Evolutionary conservation across 1,140 invertebrate species (phyloP), one percentile per base, ranked within the genome.

Genomic region (Liolophura sinensis): DNA sequence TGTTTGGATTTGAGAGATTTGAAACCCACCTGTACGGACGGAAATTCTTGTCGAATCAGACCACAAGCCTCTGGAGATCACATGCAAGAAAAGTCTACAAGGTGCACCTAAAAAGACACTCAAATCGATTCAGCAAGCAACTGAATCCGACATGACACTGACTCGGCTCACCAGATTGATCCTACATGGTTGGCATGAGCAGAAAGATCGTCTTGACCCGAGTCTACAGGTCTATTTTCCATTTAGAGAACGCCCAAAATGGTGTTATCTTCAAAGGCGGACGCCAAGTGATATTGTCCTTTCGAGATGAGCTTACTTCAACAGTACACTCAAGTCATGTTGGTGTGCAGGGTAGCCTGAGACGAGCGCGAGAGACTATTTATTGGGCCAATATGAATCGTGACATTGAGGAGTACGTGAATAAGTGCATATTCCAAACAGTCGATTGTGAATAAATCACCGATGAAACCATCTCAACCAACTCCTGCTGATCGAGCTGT

Each of bases 1-100:
- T 77, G 0, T 82, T 77, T 74, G 78, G 78, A 15, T 58, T 62
- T 54, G 64, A 82, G 25, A 79, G 80, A 58, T 87, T 85, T 78
- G 46, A 74, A 5, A 58, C 54, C 11, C 70, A 71, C 24, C 52
- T 58, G 16, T 74, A 67, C 58, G 69, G 72, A 47, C 62, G 60
- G 49, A 12, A 67, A 18, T 48, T 69, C 22, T 15, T 16, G 58
- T 68, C 0, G 49, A 64, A 20, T 64, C 62, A 1, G 68, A 70
- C 67, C 67, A 71, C 54, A 67, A 71, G 52, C 66, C 62, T 5
- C 51, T 74, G 27, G 63, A 64, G 25, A 20, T 47, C 15, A 75
- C 72, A 0, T 56, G 56, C 16, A 65, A 59, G 59, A 73, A 69
- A 64, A 59, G 62, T 11, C 48, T 73, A 55, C 14, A 54, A 4